Conservation (phyloP, 2,797 vertebrate genomes). For the Staurois parvus region DNA sequence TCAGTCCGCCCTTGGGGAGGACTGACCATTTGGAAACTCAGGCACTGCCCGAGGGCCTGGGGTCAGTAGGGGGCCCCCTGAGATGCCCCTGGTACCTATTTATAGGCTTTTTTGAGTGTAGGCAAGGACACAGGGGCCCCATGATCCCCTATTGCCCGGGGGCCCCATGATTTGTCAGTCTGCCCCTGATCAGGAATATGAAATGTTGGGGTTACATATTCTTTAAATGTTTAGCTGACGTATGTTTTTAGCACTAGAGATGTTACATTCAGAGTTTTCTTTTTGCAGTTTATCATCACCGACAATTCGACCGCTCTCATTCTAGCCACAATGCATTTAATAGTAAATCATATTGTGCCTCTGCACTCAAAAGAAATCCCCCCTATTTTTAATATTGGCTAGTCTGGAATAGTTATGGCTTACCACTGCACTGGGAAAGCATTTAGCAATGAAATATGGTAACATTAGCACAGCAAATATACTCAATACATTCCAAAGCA, state of each 20-base stretch:
- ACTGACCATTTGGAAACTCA: no score
- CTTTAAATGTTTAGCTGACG: no score
- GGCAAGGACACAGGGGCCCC: no score
- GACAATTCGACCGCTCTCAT: background rate
- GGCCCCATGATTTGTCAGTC: no score
- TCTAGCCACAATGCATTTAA: background rate
- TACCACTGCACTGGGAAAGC: background rate
- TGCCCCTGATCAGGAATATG: no score
- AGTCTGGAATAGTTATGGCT: background rate
- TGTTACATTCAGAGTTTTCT: background rate
- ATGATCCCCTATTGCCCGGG: no score
- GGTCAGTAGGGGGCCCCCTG: no score
- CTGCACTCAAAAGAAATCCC: slow-evolving; percentile 4
- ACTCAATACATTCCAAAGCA: background rate
- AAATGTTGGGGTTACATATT: no score
- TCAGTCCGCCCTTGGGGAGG: no score
- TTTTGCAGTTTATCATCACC: background rate
- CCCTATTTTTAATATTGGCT: background rate
- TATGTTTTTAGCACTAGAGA: background rate
- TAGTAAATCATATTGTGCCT: background rate
- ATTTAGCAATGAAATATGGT: slow-evolving; percentile 10
- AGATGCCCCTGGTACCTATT: no score
- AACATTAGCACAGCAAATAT: background rate
- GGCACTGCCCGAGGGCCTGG: no score
- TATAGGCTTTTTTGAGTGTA: no score